Percentiles rank a stretch among this genome's conserved stretches.
phyloP scores from a whole-genome alignment of 1,140 invertebrate species.

The Spodoptera litura region DNA sequence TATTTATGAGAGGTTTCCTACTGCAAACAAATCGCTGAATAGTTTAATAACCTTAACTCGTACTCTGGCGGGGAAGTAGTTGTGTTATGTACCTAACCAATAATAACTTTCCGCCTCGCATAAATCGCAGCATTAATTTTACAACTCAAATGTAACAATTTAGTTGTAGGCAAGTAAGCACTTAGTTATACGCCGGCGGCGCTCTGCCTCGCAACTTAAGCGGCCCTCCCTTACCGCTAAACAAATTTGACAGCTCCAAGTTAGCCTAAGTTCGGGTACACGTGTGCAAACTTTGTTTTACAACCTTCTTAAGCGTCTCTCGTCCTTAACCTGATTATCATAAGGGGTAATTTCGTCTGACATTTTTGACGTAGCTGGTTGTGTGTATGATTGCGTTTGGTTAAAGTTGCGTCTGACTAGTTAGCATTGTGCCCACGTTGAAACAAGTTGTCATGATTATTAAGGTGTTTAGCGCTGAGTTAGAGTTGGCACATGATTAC shows the following conservation, averaged over 20 bases:
- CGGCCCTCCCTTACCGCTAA: constrained; percentile 79
- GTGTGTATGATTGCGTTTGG: constrained; percentile 56
- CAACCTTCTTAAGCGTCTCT: constrained; percentile 41
- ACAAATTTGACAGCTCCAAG: constrained; percentile 85
- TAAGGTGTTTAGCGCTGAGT: constrained; percentile 74
- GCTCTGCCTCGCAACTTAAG: constrained; percentile 74
- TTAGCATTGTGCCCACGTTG: constrained; percentile 80
- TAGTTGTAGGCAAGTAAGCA: constrained; percentile 81
- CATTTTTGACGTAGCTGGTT: background rate
- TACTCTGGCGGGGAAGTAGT: constrained; percentile 39
- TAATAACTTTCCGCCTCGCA: constrained; percentile 58
- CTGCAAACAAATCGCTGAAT: constrained; percentile 53
- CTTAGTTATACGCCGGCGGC: constrained; percentile 79
- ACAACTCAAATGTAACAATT: constrained; percentile 83
- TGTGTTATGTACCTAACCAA: constrained; percentile 52
- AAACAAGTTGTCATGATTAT: constrained; percentile 82
- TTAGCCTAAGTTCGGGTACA: constrained; percentile 79
- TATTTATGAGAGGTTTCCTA: constrained; percentile 70
- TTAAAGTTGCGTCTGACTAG: constrained; percentile 75
- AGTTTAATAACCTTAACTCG: constrained; percentile 50
- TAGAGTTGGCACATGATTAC: constrained; percentile 55
- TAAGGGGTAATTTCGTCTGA: constrained; percentile 59
- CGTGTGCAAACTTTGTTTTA: constrained; percentile 65
- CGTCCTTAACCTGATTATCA: constrained; percentile 39
- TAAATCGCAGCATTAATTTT: constrained; percentile 83